These are phyloP conservation scores for Salpingus planirostris DNA, from an alignment of 2,888 invertebrate genomes.

Conservation along the genomic window DNA sequence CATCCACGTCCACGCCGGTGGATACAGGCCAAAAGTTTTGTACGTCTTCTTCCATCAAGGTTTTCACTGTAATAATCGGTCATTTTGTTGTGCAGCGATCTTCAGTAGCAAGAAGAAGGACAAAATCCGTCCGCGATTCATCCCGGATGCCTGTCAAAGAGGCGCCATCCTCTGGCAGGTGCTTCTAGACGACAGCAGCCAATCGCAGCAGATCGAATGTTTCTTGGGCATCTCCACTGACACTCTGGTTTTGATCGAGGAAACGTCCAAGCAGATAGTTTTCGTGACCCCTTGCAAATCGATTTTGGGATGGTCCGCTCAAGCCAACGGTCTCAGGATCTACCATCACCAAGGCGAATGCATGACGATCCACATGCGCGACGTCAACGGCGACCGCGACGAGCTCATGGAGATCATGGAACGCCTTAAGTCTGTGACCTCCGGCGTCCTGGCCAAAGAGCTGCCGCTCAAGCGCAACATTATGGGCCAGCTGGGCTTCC, in stretches of 20 bases:
- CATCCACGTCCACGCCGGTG: conserved; percentile 68
- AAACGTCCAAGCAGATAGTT: conserved; percentile 69
- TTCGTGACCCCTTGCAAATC: conserved; percentile 78
- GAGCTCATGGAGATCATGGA: conserved; percentile 69
- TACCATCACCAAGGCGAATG: conserved; percentile 95
- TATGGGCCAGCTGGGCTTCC: conserved; percentile 79
- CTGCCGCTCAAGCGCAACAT: conserved; percentile 71
- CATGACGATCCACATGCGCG: conserved; percentile 68
- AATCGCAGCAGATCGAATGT: conserved; percentile 59
- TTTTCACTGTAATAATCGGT: background rate
- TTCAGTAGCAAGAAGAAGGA: conserved; percentile 73
- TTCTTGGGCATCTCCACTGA: conserved; percentile 82
- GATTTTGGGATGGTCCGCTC: conserved; percentile 57
- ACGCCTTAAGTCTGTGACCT: conserved; percentile 70
- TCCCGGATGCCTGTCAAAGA: conserved; percentile 61
- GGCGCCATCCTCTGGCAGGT: conserved; percentile 83
- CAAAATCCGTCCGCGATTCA: conserved; percentile 60
- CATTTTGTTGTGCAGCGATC: no score
- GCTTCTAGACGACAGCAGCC: conserved; percentile 60
- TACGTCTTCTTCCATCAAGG: conserved; percentile 42
- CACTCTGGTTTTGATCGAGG: conserved; percentile 79
- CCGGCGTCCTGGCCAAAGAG: conserved; percentile 69
- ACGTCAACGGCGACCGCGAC: conserved; percentile 58
- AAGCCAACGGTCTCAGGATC: conserved; percentile 58
- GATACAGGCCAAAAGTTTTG: conserved; percentile 83